Evolutionary conservation across 2,113 vertebrate genomes (phyloP).

Genomic region (Pelecanoides urinatrix): DNA sequence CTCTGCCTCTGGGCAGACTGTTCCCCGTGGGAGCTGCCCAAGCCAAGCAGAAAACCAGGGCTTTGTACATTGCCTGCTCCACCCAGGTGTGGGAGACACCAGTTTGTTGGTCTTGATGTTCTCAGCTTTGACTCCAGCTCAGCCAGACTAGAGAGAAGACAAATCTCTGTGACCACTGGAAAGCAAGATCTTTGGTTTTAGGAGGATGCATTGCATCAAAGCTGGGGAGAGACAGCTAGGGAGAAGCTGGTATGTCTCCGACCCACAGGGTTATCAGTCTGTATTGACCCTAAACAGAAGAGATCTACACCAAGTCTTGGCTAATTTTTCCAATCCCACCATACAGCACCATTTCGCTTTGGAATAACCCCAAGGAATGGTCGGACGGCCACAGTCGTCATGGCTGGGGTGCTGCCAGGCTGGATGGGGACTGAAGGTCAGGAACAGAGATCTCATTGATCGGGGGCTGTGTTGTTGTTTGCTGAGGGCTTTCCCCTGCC

Average conservation of each 20-base stretch:
- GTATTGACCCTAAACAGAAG: not conserved
- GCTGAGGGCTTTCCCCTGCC: not conserved
- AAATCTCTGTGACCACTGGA: not conserved
- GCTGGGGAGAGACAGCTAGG: not conserved
- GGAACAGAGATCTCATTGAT: not conserved
- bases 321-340: not conserved
- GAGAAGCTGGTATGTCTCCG: not conserved
- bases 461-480: not conserved
- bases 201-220: not conserved
- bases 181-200: not conserved
- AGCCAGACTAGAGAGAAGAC: not conserved
- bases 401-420: not conserved
- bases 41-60: not conserved
- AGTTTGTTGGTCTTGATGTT: not conserved
- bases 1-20: not conserved
- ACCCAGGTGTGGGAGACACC: not conserved
- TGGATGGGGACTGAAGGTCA: not conserved
- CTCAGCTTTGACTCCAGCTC: not conserved
- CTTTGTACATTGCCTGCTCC: not conserved
- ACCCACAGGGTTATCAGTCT: not conserved
- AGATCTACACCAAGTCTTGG: not conserved
- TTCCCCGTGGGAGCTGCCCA: not conserved
- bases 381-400: not conserved
- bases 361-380: not conserved
- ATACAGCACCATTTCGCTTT: not conserved